Base-by-base conservation (phyloP, 2,113 vertebrate species). In the Hemiscyllium ocellatum region DNA sequence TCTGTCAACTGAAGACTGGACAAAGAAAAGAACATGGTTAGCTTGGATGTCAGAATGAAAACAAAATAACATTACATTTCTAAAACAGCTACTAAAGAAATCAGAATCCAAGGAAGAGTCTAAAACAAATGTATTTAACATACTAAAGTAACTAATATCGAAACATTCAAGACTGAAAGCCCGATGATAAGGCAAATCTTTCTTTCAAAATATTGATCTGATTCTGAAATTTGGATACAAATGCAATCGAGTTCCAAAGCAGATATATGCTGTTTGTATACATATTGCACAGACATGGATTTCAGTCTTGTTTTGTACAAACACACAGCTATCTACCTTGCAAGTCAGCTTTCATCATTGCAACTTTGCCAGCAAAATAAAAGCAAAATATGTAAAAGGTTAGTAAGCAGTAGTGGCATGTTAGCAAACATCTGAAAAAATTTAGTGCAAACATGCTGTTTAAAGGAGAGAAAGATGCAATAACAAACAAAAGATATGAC, bases 261-360 rank as follows among this genome's bases (percentile, higher is more conserved):
- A 95, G 29, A 96, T 96, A 96, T 95, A 96, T 96, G 97, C 96
- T 96, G 96, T 96, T 95, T 83, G 96, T 95, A 97, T 97, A 97
- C 97, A 24, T 50, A 95, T 95, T 72, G 94, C 94, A 95, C 94
- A 95, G 69, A 95, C 96, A 95, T 95, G 97, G 97, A 97, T 97
- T 98, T 98, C 97, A 98, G 98, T 98, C 98, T 98, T 98, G 97
- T 97, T 97, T 97, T 96, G 97, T 97, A 99, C 98, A 98, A 96
- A 98, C 69, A 95, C 97, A 98, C 97, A 97, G 97, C 98, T 98
- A 98, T 99, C 98, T 99, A 99, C 98, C 99, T 99, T 99, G 98
- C 98, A 99, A 98, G 98, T 99, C 99, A 99, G 99, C 98, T 99
- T 99, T 99, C 98, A 98, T 99, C 99, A 99, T 98, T 98, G 98